phyloP scores from a whole-genome alignment of 2,113 vertebrate genomes.

The Rhipidura dahli region DNA sequence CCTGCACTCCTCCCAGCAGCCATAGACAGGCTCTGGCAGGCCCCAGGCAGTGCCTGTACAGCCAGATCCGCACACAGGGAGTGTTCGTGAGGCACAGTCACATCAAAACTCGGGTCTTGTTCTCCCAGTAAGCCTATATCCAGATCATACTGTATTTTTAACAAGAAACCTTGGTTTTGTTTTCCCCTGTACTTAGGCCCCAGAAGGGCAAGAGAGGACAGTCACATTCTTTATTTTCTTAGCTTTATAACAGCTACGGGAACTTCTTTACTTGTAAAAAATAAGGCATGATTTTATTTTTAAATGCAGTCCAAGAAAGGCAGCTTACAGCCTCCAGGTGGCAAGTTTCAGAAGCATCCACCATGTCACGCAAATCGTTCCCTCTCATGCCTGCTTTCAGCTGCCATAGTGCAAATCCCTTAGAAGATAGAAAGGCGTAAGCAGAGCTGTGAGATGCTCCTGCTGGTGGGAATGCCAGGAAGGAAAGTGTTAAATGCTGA shows the following conservation, averaged over 20 bases:
- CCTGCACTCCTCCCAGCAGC: background rate
- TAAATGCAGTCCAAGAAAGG: background rate
- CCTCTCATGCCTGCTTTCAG: background rate
- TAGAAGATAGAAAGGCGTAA: background rate
- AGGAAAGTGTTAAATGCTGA: slow-evolving; percentile 23
- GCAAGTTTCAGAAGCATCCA: background rate
- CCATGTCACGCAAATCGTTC: background rate
- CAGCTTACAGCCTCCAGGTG: background rate
- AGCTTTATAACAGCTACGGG: background rate
- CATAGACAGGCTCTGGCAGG: background rate
- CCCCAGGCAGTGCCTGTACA: background rate
- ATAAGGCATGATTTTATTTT: background rate
- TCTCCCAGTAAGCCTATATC: background rate
- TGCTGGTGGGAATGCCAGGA: background rate
- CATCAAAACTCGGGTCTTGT: background rate
- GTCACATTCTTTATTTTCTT: background rate
- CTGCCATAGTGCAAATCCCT: background rate
- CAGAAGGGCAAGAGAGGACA: background rate
- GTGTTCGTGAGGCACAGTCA: background rate
- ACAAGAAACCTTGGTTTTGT: background rate
- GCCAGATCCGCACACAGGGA: background rate
- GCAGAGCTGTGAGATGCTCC: background rate
- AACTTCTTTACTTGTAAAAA: background rate
- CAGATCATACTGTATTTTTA: background rate
- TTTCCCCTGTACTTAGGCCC: background rate